A percentile compares a stretch with the other conserved stretches of the same genome.
Evolutionary conservation across 2,888 invertebrate species (phyloP).

Genomic region (Eubasilissa splendida): DNA sequence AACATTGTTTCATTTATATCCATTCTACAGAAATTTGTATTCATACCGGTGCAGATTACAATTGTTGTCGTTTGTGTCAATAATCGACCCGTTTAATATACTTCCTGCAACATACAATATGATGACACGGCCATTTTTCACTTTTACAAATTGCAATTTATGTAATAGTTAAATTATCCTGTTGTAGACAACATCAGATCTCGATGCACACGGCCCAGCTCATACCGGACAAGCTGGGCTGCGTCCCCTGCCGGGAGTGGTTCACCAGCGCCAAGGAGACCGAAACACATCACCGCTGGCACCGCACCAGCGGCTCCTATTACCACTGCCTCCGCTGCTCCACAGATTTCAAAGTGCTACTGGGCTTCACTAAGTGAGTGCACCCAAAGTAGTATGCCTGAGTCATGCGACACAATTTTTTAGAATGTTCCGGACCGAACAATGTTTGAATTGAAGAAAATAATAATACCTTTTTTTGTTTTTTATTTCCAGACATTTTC

Average conservation of each 20-base stretch:
- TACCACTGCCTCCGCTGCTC: slow-evolving; percentile 69
- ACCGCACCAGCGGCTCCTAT: slow-evolving; percentile 64
- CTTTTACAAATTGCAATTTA: too few relatives aligned
- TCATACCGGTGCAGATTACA: too few relatives aligned
- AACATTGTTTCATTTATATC: too few relatives aligned
- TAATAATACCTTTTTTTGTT: neutral
- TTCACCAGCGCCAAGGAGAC: slow-evolving; percentile 65
- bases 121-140: too few relatives aligned
- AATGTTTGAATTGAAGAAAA: too few relatives aligned
- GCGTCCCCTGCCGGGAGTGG: slow-evolving; percentile 70
- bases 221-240: slow-evolving; percentile 63
- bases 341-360: slow-evolving; percentile 62
- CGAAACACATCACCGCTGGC: slow-evolving; percentile 67
- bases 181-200: slow-evolving; percentile 47
- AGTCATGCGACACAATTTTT: too few relatives aligned
- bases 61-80: too few relatives aligned
- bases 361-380: slow-evolving; percentile 58
- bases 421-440: too few relatives aligned
- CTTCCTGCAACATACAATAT: too few relatives aligned
- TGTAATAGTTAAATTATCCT: neutral
- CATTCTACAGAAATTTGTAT: too few relatives aligned
- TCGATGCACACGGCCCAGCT: slow-evolving; percentile 38
- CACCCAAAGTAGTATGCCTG: too few relatives aligned
- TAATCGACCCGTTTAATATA: too few relatives aligned
- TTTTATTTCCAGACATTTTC: slow-evolving; percentile 61